Evolutionary conservation across 2,797 vertebrate genomes (phyloP), one percentile per base, ranked within the genome.

Genomic region (Rhincodon typus): DNA sequence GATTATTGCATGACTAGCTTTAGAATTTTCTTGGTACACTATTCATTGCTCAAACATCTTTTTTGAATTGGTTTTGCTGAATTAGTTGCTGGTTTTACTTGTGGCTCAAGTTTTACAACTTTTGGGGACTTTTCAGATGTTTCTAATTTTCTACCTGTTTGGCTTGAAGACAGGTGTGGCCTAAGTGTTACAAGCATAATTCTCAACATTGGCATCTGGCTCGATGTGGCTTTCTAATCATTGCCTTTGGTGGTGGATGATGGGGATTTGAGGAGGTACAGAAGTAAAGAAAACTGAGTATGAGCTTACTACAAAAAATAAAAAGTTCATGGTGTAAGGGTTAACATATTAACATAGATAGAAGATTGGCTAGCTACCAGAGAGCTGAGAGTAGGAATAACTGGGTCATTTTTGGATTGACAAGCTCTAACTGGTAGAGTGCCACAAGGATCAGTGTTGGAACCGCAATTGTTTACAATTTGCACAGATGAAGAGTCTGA

Each of bases 61-160:
- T 84, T 84, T 84, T 84, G 82, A 42, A 84, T 84, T 84, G 82
- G 82, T 84, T 84, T 84, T 84, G 6, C 25, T 84, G 21, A 84
- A 84, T 84, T 46, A 84, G 82, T 84, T 84, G 42, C 2, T 84
- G 82, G 42, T 84, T 84, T 84, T 21, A 8, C 19, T 46, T 84
- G 82, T 84, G 42, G 42, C 82, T 10, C 46, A 46, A 84, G 42
- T 21, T 46, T 84, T 84, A 84, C 82, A 84, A 46, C 42, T 84
- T 46, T 4, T 84, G 19, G 21, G 82, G 38, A 84, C 38, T 46
- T 42, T 2, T 84, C 82, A 84, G 82, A 84, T 84, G 82, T 46
- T 84, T 8, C 42, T 38, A 46, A 46, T 84, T 84, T 84, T 84
- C 82, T 46, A 84, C 46, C 82, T 84, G 82, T 84, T 38, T 84